Evolutionary conservation across 64 coral and sea anemone species (phyloP), one percentile per base, ranked within the genome.

Genomic region (Dendrophyllia cribrosa): DNA sequence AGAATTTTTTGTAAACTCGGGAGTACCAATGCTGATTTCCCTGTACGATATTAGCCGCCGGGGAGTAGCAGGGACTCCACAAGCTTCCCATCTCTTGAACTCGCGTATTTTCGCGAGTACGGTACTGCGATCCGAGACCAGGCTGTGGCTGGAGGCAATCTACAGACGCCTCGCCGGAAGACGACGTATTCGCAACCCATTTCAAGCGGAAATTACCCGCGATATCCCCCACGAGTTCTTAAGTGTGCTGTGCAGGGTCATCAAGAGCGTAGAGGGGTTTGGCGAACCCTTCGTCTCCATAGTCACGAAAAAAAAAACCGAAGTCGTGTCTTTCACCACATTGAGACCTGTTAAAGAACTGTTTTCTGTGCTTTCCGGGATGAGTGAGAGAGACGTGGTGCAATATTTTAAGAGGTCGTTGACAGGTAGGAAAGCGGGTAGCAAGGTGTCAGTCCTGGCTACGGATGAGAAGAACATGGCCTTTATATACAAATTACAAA

Each of bases 401-500:
- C 9, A 58, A 4, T 53, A 64, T n/a, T 80, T 90, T 0, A 90
- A 68, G 58, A 64, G 75, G 51, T 75, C 69, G 0, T 23, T 89
- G 1, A 67, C 59, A 43, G 79, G 93, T 14, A 24, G 65, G 48
- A 76, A 83, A 80, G 43, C 55, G 55, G 88, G 88, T 20, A 82
- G 86, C 46, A 87, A 83, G 47, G 78, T 49, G 21, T 22, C 44
- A 5, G 81, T 95, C 9, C 4, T 95, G 14, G 82, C 86, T 21
- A 68, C 88, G 1, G 88, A 91, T 49, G 66, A 59, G 26, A 87
- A 95, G n/a, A 89, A 95, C 23, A 47, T 67, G 64, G 16, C 15
- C 87, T 95, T 88, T 70, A 80, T 89, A 52, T 87, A 91, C 74
- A 91, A 91, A 72, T 76, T 79, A 20, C 51, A 25, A 43, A 87